phyloP scores from a whole-genome alignment of 2,113 vertebrate species.

The Parotia lawesii region DNA sequence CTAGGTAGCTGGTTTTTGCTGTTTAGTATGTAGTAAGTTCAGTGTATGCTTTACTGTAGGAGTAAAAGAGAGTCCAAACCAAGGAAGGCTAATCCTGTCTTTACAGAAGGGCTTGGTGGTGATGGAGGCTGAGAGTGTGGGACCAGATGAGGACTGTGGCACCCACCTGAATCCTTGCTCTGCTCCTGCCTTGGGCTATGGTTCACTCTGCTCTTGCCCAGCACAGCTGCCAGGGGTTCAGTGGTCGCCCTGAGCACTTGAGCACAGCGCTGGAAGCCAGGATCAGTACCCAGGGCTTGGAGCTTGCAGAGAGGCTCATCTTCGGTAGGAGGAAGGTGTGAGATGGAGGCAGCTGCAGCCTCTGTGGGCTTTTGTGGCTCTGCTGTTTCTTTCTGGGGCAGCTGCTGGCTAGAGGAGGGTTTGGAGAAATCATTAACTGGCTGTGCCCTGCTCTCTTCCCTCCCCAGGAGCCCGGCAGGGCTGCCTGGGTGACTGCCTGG shows the following conservation, averaged over 20 bases:
- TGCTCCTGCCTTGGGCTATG: neutral
- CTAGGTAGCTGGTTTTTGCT: constrained; percentile 62
- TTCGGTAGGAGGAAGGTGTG: neutral
- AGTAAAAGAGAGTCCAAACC: constrained; percentile 39
- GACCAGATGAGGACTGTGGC: neutral
- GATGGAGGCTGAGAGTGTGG: neutral
- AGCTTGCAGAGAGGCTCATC: neutral
- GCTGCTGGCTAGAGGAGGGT: neutral
- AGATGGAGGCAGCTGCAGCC: neutral
- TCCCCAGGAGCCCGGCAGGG: rapidly evolving
- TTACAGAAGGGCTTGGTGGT: neutral
- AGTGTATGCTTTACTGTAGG: constrained; percentile 49
- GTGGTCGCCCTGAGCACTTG: rapidly evolving
- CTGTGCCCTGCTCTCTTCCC: neutral
- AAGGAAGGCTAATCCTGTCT: neutral
- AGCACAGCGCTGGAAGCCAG: neutral
- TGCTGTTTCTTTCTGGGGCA: neutral
- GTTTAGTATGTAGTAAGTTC: constrained; percentile 56
- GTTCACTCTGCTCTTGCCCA: neutral
- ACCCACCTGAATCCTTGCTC: neutral
- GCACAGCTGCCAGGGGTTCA: neutral
- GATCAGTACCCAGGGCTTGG: neutral
- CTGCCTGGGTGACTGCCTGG: neutral
- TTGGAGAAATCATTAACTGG: neutral
- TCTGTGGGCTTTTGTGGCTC: neutral